These are phyloP conservation scores for Ptilonorhynchus violaceus DNA, from an alignment of 2,113 vertebrate genomes.

Conservation along the genomic window DNA sequence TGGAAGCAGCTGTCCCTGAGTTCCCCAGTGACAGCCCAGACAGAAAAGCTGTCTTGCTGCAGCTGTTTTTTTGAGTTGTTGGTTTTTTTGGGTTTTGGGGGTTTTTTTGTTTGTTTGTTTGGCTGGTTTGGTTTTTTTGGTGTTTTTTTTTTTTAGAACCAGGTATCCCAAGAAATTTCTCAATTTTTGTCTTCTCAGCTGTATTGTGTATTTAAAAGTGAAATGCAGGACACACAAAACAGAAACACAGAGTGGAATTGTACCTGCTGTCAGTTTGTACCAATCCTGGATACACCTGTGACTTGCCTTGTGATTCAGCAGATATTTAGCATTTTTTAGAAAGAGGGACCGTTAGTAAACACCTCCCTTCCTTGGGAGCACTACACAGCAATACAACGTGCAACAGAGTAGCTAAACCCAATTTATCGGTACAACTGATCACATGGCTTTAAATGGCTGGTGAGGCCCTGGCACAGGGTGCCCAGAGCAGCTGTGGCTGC, in stretches of 20 bases:
- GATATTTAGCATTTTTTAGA: background rate
- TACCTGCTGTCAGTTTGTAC: background rate
- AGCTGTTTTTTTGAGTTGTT: background rate
- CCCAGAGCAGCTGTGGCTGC: background rate
- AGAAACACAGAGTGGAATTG: background rate
- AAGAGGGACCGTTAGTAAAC: background rate
- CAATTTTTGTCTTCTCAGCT: background rate
- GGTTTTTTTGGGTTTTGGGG: background rate
- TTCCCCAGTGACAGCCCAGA: background rate
- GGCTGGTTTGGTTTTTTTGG: background rate
- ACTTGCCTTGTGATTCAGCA: background rate
- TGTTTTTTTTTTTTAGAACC: background rate
- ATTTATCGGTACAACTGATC: rapidly evolving
- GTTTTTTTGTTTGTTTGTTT: background rate
- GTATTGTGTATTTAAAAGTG: background rate
- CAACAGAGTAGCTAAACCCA: background rate
- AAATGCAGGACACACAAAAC: background rate
- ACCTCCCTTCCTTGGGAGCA: background rate
- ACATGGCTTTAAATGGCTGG: background rate
- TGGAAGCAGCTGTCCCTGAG: background rate
- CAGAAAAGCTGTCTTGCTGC: background rate
- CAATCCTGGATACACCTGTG: rapidly evolving
- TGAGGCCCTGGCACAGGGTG: background rate
- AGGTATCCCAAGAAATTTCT: background rate
- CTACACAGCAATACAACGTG: background rate